Base-by-base conservation (phyloP, 2,113 vertebrate genomes). In the Ptyas mucosa region DNA sequence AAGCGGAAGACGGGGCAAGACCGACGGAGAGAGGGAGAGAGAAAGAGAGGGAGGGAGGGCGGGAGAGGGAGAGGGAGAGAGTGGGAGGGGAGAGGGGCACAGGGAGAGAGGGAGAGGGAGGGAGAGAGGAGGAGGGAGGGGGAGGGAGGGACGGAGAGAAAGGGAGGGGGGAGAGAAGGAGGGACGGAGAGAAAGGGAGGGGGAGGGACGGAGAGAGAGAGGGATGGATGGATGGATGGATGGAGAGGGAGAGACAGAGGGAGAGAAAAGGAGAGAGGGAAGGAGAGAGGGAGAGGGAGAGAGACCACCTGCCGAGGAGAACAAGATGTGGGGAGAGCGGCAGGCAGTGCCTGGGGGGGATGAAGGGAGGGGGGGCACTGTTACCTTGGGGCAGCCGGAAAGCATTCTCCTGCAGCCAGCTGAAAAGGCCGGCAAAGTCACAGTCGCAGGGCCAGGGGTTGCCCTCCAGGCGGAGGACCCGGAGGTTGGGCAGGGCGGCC, bases 371-470 rank as follows among this genome's bases (percentile, higher is more conserved):
- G 23, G 24, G 57, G 15, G 6, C 10, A 0, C 1, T 11, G 93
- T 98, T 98, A 99, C 99, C 99, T 95, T 98, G 98, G 94, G 98
- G 98, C 92, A 99, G 98, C 97, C 99, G 99, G 93, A 99, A 98
- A 24, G 96, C 97, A 95, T 99, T 99, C 96, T 99, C 98, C 96
- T 98, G 98, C 87, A 99, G 98, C 99, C 99, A 99, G 91, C 97
- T 94, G 96, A 99, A 99, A 85, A 99, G 98, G 93, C 97, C 99
- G 97, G 99, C 98, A 96, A 99, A 99, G 96, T 98, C 98, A 95
- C 99, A 99, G 96, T 99, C 99, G 92, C 99, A 99, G 12, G 99
- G 97, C 99, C 99, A 99, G 0, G 99, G 99, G 97, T 99, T 99
- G 89, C 99, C 99, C 96, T 99, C 99, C 51, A 99, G 94, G 93